These are phyloP conservation scores for Phrynosoma platyrhinos DNA, from an alignment of 2,113 vertebrate genomes.

Conservation along the genomic window DNA sequence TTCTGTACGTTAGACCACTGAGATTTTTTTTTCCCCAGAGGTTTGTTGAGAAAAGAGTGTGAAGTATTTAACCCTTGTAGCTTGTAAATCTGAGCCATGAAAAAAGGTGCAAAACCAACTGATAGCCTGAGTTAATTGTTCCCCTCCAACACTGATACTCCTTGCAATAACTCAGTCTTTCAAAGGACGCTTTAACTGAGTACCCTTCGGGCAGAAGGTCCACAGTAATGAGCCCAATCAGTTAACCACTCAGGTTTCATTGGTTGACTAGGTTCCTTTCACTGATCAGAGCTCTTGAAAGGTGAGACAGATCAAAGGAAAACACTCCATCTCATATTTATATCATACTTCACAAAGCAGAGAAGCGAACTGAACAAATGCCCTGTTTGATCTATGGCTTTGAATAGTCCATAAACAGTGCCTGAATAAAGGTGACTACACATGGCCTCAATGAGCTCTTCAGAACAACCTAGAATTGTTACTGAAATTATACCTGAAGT, in stretches of 20 bases:
- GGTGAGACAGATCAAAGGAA: neutral
- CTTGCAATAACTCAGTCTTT: slow-evolving; percentile 42
- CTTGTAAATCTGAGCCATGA: slow-evolving; percentile 58
- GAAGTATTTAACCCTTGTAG: slow-evolving; percentile 62
- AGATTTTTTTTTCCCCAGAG: slow-evolving; percentile 44
- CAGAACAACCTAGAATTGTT: neutral
- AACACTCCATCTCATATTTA: neutral
- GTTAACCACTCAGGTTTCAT: slow-evolving; percentile 16
- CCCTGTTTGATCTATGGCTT: neutral
- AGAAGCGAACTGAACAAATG: slow-evolving; percentile 23
- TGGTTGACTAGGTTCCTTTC: slow-evolving; percentile 4
- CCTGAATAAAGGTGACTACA: neutral
- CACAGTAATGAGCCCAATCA: slow-evolving; percentile 28
- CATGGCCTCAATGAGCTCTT: neutral
- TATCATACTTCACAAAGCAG: slow-evolving; percentile 14
- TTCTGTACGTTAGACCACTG: slow-evolving; percentile 66
- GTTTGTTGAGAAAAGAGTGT: slow-evolving; percentile 56
- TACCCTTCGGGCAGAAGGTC: slow-evolving; percentile 10
- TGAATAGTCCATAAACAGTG: neutral
- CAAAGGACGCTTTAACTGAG: slow-evolving; percentile 49
- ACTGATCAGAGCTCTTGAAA: slow-evolving; percentile 20
- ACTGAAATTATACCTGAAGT: neutral
- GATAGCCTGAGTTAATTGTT: slow-evolving; percentile 54
- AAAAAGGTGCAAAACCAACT: slow-evolving; percentile 53
- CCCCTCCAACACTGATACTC: slow-evolving; percentile 39